Evolutionary conservation across 1,140 invertebrate species (phyloP).

Genomic region (Neodiprion lecontei): DNA sequence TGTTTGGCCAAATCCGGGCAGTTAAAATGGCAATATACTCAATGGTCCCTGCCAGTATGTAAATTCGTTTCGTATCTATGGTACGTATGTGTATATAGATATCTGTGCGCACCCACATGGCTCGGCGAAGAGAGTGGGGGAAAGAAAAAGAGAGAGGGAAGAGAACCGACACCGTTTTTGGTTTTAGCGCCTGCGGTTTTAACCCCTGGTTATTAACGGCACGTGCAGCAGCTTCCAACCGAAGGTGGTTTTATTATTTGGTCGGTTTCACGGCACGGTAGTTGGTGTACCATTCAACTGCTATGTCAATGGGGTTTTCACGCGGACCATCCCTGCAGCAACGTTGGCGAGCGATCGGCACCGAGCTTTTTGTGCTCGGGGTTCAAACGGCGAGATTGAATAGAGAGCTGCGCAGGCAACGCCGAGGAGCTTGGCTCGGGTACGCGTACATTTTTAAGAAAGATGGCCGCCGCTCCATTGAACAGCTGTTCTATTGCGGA

Average conservation of each 20-base stretch:
- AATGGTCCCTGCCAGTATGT: slow-evolving; percentile 7
- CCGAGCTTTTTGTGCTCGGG: too few relatives aligned
- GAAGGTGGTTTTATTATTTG: background rate
- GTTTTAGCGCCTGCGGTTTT: slow-evolving; percentile 1
- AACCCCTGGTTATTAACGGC: background rate
- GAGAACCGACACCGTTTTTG: background rate
- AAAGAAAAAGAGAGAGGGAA: slow-evolving; percentile 19
- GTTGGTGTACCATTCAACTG: background rate
- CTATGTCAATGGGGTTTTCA: background rate
- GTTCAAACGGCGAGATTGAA: too few relatives aligned
- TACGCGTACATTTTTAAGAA: too few relatives aligned
- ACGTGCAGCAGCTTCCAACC: background rate
- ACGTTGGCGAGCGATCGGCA: background rate
- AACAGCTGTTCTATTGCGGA: too few relatives aligned
- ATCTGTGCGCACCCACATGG: background rate
- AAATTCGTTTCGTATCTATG: background rate
- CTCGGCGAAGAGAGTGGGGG: slow-evolving; percentile 1
- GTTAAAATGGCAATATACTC: slow-evolving; percentile 15
- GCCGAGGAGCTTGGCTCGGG: too few relatives aligned
- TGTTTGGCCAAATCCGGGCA: slow-evolving; percentile 4
- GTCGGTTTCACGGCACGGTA: too few relatives aligned
- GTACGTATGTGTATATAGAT: too few relatives aligned
- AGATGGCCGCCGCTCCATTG: too few relatives aligned
- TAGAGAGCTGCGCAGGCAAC: too few relatives aligned
- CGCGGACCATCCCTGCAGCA: background rate